Conservation (phyloP, 2,888 invertebrate species). For the Thecocarcelia acutangulata region DNA sequence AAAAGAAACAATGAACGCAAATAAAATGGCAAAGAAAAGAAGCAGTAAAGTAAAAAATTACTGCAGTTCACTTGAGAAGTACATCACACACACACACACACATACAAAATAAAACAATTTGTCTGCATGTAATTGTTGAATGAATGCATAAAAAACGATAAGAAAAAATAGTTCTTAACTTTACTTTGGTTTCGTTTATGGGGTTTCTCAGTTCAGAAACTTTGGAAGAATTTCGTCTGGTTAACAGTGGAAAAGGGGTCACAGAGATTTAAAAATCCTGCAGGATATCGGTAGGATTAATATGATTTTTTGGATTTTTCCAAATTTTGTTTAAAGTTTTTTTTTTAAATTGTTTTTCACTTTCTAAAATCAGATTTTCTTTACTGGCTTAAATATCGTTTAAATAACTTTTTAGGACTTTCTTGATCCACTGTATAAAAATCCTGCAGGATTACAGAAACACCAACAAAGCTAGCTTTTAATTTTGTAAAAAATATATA, state of each 20-base stretch:
- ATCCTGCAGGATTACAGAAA: slow-evolving; percentile 51
- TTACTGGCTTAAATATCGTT: too few relatives aligned
- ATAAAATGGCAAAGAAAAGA: not conserved
- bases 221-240: not conserved
- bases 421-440: slow-evolving; percentile 11
- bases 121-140: slow-evolving; percentile 12
- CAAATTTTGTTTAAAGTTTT: too few relatives aligned
- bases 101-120: slow-evolving; percentile 4
- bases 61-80: slow-evolving; percentile 20
- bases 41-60: slow-evolving; percentile 1
- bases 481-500: too few relatives aligned
- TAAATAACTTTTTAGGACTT: too few relatives aligned
- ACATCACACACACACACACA: slow-evolving; percentile 1
- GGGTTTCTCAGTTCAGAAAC: slow-evolving; percentile 55
- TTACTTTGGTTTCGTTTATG: slow-evolving; percentile 63
- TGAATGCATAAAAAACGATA: too few relatives aligned
- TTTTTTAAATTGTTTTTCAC: too few relatives aligned
- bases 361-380: too few relatives aligned
- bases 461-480: too few relatives aligned
- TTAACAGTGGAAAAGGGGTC: not conserved
- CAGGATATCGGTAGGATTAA: too few relatives aligned
- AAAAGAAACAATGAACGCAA: slow-evolving; percentile 10
- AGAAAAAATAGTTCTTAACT: slow-evolving; percentile 30
- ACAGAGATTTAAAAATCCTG: slow-evolving; percentile 42
- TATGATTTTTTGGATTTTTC: too few relatives aligned